Base-by-base conservation (phyloP, 1,140 invertebrate genomes). In the Drosophila aff. region DNA sequence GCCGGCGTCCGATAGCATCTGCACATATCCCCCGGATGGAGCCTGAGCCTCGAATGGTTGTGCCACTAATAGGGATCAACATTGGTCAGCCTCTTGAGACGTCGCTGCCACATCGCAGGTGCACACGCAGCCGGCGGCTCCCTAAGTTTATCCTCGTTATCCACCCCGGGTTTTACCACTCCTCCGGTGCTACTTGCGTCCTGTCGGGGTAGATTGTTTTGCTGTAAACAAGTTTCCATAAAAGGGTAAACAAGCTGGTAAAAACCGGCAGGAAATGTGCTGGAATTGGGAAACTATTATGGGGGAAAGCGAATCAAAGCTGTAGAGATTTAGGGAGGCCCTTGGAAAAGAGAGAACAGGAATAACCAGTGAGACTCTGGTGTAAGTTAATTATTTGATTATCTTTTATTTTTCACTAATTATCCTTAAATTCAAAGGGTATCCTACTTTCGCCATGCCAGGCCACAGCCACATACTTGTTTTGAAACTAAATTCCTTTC, bases 31-130 rank as follows among this genome's bases (percentile, higher is more conserved):
- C 73, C 72, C 64, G 76, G 66, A 79, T 63, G 63, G 55, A 58
- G 75, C 58, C 36, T 46, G 66, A 47, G 76, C 66, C 69, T 74
- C 82, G 84, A 85, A 84, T 82, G 89, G 85, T 73, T 89, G 84
- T 76, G 85, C 78, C 82, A 83, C 84, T 89, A 89, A 89, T 89
- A 90, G 84, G 84, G 85, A 89, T 89, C 84, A 89, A 90, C 84
- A 84, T 89, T 78, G 85, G 84, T 78, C 74, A 81, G 84, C 84
- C 84, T 83, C 84, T 87, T 84, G 84, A 87, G 84, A 84, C 77
- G 58, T 44, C 68, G 36, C 40, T 43, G 67, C 46, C 60, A 44
- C 68, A 66, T 31, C n/a, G 23, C 63, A 66, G 53, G 63, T 73
- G 60, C 55, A 43, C 55, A 43, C 76, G 81, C 83, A 64, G 73